A percentile compares a stretch with the other conserved stretches of the same genome.
These are phyloP conservation scores for Hyposoter didymator DNA, from an alignment of 2,888 invertebrate genomes.

Conservation along the genomic window DNA sequence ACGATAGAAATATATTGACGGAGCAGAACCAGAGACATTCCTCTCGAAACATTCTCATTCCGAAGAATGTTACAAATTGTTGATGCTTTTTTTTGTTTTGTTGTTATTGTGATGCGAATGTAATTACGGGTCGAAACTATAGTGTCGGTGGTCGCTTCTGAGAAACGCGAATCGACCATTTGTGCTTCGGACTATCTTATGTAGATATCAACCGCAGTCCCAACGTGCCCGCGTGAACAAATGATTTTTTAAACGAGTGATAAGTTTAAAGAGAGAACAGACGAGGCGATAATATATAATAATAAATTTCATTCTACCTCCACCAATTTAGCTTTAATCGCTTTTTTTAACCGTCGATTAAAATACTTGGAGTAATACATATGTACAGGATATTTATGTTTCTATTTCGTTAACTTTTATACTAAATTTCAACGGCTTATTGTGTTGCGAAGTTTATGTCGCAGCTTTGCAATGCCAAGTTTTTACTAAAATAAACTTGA, in stretches of 20 bases:
- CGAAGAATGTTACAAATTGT: not conserved
- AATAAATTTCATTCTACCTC: constrained; percentile 60
- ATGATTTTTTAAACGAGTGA: constrained; percentile 28
- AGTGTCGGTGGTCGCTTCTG: not conserved
- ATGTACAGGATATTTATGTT: constrained; percentile 59
- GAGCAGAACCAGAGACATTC: not conserved
- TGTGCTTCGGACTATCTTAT: constrained; percentile 7
- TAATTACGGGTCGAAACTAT: constrained; percentile 15
- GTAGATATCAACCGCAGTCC: constrained; percentile 1
- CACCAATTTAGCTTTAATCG: constrained; percentile 52
- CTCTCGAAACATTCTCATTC: constrained; percentile 3
- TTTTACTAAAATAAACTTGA: constrained; percentile 5
- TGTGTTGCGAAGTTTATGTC: constrained; percentile 3
- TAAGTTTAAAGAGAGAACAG: not conserved
- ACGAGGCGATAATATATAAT: constrained; percentile 9
- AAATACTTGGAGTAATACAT: constrained; percentile 60
- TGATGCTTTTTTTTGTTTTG: not conserved
- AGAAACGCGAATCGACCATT: not conserved
- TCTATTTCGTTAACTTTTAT: constrained; percentile 49
- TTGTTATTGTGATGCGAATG: constrained; percentile 7
- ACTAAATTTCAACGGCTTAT: not conserved
- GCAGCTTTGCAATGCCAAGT: constrained; percentile 7
- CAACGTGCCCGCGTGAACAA: constrained; percentile 27
- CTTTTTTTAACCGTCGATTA: constrained; percentile 54
- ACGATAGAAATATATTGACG: not conserved